Percentiles rank a stretch among this genome's conserved stretches.
Evolutionary conservation across 2,113 vertebrate genomes (phyloP).

Genomic region (Mustela nigripes): DNA sequence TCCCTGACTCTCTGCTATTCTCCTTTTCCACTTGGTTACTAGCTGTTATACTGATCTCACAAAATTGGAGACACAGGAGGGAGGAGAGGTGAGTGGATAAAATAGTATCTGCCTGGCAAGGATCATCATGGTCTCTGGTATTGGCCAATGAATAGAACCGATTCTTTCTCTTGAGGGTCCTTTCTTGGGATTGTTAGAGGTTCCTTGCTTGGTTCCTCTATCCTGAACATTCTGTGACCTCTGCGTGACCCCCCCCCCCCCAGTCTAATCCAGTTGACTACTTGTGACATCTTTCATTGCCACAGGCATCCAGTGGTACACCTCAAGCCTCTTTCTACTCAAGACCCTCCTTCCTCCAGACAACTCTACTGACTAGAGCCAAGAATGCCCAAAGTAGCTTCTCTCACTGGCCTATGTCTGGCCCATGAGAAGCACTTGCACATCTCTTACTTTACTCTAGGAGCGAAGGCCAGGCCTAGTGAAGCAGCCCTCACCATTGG

Average conservation of each 20-base stretch:
- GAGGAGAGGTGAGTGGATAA: background rate
- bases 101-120: background rate
- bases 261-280: background rate
- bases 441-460: background rate
- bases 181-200: background rate
- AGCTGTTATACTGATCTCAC: background rate
- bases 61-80: background rate
- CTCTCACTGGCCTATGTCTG: background rate
- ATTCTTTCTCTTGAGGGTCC: background rate
- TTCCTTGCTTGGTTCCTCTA: background rate
- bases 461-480: background rate
- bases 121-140: background rate
- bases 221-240: background rate
- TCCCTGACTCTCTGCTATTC: background rate
- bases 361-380: background rate
- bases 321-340: background rate
- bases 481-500: background rate
- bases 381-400: background rate
- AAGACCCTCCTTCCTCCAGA: background rate
- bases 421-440: background rate
- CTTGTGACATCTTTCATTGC: background rate
- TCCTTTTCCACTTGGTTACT: background rate
- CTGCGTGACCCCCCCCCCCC: background rate
- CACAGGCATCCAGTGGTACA: background rate
- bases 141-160: background rate